Evolutionary conservation across 37 sponge, comb jelly and placozoan genomes (phyloP), one percentile per base, ranked within the genome.

Genomic region (Halichondria panicea): DNA sequence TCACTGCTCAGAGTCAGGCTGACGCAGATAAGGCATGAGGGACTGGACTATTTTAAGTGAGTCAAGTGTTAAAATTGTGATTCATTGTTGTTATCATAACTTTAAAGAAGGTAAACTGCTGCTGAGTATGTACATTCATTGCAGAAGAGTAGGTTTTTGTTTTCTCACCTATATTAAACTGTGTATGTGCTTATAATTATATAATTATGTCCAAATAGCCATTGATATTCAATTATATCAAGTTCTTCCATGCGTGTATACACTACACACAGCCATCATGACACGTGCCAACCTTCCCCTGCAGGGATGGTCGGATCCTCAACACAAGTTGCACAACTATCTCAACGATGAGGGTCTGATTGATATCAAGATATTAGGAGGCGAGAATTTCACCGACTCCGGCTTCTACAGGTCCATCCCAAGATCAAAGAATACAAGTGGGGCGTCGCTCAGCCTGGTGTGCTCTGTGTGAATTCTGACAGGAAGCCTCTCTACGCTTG

Each of bases 391-490:
- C 8, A 83, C 84, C 28, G 90, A 89, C 64, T 80, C 86, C 19
- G 34, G 15, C 32, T 84, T 84, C 76, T 89, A 89, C 72, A 80
- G 37, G 68, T 84, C 11, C 82, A 87, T 53, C 81, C 89, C 1
- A 55, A 58, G 31, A 88, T 83, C 58, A 87, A 88, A 66, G 13
- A 59, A 2, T 92, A 92, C 76, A 81, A 81, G 43, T 39, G 84
- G 34, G 89, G 89, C 28, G 84, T 88, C 7, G 93, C 80, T 0
- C 93, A 92, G 52, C 93, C 93, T 24, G 93, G 72, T 50, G 91
- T 90, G 0, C 73, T 90, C 43, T 81, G 82, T 72, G 66, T 90
- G 28, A 71, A 70, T 31, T 45, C 55, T 12, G 78, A 80, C 13
- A 72, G 54, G 31, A 63, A 43, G 32, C 81, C 69, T 24, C 63